Evolutionary conservation across 92 coral and sea anemone species (phyloP), one percentile per base, ranked within the genome.

Genomic region (Porites cylindrica): DNA sequence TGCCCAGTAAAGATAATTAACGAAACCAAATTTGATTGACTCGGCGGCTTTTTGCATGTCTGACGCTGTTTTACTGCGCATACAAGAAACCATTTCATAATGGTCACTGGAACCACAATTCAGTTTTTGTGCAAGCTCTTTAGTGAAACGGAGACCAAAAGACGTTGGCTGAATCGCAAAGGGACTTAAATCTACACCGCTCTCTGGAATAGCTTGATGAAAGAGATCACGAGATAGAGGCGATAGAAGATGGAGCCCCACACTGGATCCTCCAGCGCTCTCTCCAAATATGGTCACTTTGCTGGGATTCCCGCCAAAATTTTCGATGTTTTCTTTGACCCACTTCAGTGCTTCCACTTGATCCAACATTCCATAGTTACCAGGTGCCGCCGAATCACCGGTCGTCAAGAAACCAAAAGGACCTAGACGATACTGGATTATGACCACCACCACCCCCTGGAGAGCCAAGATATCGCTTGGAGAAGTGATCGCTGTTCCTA

Each of bases 181-280:
- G 19, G 94, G 72, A 3, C 88, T 79, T 32, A 87, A 65, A 71
- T 91, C 94, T 1, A 87, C 91, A 0, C 94, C 94, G 73, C 94
- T 91, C 32, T 86, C 81, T 66, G 96, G 91, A 54, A 95, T 95
- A 8, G 90, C 86, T 16, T 82, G 78, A 2, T 82, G 78, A 16
- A 95, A 93, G 29, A 95, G 93, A 24, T 85, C 93, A 67, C 85
- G 19, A 1, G 94, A 90, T 18, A 95, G 81, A 26, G 98, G 94
- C n/a, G 98, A 95, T 58, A 95, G 84, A 3, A 88, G 54, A 10
- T 90, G 94, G 7, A 95, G 92, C 13, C 93, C 81, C 9, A 95
- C 98, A 60, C 98, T 95, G 14, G 96, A 71, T 2, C 91, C 98
- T 2, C 98, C 98, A 8, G 94, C 98, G 65, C 98, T 93, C 19